Evolutionary conservation across 1,140 invertebrate species (phyloP), one percentile per base, ranked within the genome.

Genomic region (Drosophila santomea): DNA sequence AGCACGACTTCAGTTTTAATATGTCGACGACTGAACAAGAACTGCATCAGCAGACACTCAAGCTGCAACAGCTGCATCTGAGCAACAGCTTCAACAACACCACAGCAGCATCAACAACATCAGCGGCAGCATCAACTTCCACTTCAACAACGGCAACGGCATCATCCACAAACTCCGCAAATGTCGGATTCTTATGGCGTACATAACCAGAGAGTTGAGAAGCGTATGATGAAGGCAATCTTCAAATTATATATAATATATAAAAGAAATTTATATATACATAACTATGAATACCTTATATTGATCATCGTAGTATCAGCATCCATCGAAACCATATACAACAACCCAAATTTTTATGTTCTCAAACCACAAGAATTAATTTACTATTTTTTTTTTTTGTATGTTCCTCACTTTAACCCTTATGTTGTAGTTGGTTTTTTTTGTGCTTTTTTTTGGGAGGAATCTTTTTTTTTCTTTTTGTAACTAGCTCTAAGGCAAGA

Each of bases 371-470:
- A 55, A 62, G 56, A 66, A 59, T 59, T 67, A 67, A 32, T 35
- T 64, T 39, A 15, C 58, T 39, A 23, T 36, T 73, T 67, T 54
- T 56, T 54, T 56, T 64, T 25, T 64, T 56, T 76, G 23, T 76
- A 78, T 86, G 83, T 85, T 85, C 82, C 82, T 85, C 82, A 78
- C 35, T 63, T 35, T 38, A 47, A 84, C 43, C 63, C 77, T 68
- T 78, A 78, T 86, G 78, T 88, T 78, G 68, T 82, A 77, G 48
- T 63, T 74, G 28, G 69, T 73, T 67, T 78, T 78, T 82, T 78
- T 82, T 88, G 78, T 82, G 68, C 62, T 74, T 67, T 82, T 81
- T 80, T 86, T 80, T 80, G 25, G 48, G 68, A 74, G 57, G 56
- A 78, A 62, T 51, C 52, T 73, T 74, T 80, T 74, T 74, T 74